Evolutionary conservation across 2,113 vertebrate species (phyloP).

Genomic region (Aegithalos caudatus): DNA sequence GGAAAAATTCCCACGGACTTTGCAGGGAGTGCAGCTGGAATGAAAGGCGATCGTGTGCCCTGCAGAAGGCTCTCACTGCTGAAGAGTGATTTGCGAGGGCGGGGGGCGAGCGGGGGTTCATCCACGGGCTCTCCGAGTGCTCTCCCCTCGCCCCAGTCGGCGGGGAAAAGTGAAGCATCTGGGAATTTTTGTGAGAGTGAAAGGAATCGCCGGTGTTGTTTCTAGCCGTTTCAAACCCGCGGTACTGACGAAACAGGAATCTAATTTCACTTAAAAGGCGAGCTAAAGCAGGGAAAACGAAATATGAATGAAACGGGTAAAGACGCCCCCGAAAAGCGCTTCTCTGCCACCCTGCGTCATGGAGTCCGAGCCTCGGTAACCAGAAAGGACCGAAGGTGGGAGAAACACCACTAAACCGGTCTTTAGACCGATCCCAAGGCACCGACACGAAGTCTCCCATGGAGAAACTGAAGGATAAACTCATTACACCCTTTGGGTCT

Average conservation of each 20-base stretch:
- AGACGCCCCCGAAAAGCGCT: not conserved
- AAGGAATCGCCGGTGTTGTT: not conserved
- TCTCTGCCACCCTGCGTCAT: not conserved
- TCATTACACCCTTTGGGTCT: not conserved
- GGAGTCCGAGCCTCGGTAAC: not conserved
- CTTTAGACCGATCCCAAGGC: not conserved
- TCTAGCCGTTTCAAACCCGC: not conserved
- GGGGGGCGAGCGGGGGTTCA: not conserved
- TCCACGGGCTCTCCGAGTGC: not conserved
- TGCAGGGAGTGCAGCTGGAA: not conserved
- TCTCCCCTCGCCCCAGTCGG: not conserved
- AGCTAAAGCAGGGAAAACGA: constrained; percentile 11
- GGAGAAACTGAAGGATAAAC: not conserved
- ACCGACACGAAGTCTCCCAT: not conserved
- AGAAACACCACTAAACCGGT: not conserved
- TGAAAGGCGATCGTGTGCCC: not conserved
- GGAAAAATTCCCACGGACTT: not conserved
- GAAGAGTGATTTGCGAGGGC: not conserved
- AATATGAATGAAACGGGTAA: not conserved
- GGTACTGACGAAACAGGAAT: not conserved
- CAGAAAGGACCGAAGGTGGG: not conserved
- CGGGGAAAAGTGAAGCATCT: not conserved
- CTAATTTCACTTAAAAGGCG: not conserved
- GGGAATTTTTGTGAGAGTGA: not conserved
- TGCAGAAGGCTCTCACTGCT: not conserved